Evolutionary conservation across 2,888 invertebrate species (phyloP), one percentile per base, ranked within the genome.

Genomic region (Malthinus flaveolus): DNA sequence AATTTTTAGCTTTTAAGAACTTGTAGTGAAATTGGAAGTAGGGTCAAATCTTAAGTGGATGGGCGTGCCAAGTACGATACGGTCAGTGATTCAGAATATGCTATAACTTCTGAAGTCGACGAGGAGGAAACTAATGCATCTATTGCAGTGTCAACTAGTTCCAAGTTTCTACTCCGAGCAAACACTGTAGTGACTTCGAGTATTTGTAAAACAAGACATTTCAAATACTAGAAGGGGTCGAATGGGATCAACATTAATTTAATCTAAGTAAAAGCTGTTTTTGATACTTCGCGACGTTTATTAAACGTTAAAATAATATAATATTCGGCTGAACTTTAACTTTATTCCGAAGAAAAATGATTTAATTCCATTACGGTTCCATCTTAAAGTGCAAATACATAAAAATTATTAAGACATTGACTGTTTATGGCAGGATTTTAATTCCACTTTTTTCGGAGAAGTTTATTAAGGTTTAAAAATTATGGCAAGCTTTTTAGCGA

Each of bases 121-220:
- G 59, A 51, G 56, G 59, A 56, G 55, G 59, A 59, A 59, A 59
- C 59, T 59, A 59, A 59, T 59, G 55, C 59, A 59, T 59, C 59
- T 49, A 55, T 59, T 50, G 51, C 59, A 59, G 56, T 56, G 59
- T 59, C 59, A 59, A 59, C 59, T 59, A 51, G 55, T 59, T 59
- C 55, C 50, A 59, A 59, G 59, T 56, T 59, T 51, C 59, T 48
- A 50, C 55, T 59, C 45, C 51, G 48, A 55, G 51, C 37, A 56
- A 55, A 59, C 59, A 55, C 48, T 51, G 47, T 48, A 44, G 15
- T 46, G 59, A 49, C 13, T 39, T 12, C 45, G 46, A 56, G 56
- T 56, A 56, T 56, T 56, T 56, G 46, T 56, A 34, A 49, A 56
- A 56, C 56, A 56, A 56, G 50, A 46, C 46, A 56, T 56, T 45